Evolutionary conservation across 2,888 invertebrate species (phyloP), one percentile per base, ranked within the genome.

Genomic region (Brachylomia viminalis): DNA sequence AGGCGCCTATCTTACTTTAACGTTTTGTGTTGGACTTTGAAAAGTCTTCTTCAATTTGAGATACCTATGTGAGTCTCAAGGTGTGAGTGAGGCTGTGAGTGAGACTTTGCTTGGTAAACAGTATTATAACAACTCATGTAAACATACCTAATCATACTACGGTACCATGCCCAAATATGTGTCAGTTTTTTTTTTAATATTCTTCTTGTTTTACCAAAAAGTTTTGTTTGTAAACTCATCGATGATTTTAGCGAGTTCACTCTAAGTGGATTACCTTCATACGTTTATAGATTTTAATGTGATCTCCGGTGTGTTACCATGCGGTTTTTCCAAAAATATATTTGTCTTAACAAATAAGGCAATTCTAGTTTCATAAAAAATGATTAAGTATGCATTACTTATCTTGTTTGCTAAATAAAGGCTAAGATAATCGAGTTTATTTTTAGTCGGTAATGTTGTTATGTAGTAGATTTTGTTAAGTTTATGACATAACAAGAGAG

Each of bases 151-250:
- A 30, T 30, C 30, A 49, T 2, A 15, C 15, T 4, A 72, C 45
- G 15, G 30, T 59, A 49, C 47, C 49, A 59, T 59, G 30, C n/a
- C 75, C 59, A 74, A 75, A 61, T 11, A 38, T 10, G 42, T 38
- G 15, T 6, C 15, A 23, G 0, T 17, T 6, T 17, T 33, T 75
- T 75, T 62, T 56, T 27, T 11, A 17, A 17, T 13, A 15, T 45
- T 33, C 15, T 2, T 23, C 62, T n/a, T 65, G 20, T 80, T 73
- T 49, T 17, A 65, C 30, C 10, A 80, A 66, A 54, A 23, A 38
- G n/a, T 33, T 69, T 73, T 85, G 61, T 76, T 85, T 82, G 59
- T 52, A 67, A 59, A 70, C 45, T 64, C 3, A 58, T 72, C 49
- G 45, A 62, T 2, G 54, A 64, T 72, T 74, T 79, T 76, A 76